These are phyloP conservation scores for Malurus elegans DNA, from an alignment of 2,113 vertebrate species.

Conservation along the genomic window DNA sequence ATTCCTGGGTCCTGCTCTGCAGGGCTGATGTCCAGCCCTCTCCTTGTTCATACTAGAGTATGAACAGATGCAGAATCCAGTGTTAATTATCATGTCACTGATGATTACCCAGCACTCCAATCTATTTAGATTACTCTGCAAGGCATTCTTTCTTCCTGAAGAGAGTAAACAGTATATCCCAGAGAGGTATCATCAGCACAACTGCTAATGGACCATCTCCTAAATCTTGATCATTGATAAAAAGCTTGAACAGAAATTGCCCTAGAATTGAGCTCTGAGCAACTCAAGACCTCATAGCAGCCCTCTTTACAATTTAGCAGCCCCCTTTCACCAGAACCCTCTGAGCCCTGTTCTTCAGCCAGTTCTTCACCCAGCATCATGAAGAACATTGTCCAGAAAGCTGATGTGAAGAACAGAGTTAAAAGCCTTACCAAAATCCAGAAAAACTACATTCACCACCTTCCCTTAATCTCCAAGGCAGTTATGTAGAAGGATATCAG, in stretches of 20 bases:
- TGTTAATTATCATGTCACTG: neutral
- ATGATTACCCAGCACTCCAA: neutral
- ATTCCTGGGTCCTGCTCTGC: too few species aligned
- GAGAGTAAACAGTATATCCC: neutral
- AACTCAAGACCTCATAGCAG: neutral
- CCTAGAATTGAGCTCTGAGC: neutral
- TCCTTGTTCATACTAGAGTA: neutral
- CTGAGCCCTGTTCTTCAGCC: neutral
- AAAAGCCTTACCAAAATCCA: neutral
- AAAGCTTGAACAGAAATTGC: neutral
- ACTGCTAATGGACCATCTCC: neutral
- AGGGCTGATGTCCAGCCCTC: neutral
- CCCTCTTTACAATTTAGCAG: neutral
- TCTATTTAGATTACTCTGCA: neutral
- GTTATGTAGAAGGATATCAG: fast-evolving
- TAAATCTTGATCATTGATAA: neutral
- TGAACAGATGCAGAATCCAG: neutral
- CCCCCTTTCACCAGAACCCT: neutral
- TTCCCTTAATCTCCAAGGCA: fast-evolving
- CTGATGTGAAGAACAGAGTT: neutral
- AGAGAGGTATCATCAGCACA: neutral
- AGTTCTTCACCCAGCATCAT: neutral
- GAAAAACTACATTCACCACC: neutral
- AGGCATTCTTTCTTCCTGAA: neutral
- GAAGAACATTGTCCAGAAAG: neutral